A percentile compares a stretch with the other conserved stretches of the same genome.
Evolutionary conservation across 1,140 invertebrate species (phyloP).

Genomic region (Chelonus insularis): DNA sequence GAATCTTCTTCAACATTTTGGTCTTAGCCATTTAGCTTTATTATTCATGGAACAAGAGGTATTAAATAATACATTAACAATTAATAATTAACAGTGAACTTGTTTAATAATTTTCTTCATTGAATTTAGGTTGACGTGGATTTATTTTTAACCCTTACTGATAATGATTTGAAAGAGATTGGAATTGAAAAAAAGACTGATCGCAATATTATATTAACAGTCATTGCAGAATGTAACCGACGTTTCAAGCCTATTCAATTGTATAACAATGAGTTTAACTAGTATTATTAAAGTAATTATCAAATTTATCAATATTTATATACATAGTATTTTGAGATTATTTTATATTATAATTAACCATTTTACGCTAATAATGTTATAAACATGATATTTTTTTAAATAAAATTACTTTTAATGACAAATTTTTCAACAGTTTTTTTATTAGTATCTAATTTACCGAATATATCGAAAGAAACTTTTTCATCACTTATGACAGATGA

Average conservation of each 20-base stretch:
- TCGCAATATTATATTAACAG: constrained; percentile 38
- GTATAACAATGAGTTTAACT: neutral
- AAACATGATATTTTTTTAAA: too few species aligned
- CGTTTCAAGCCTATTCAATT: constrained; percentile 16
- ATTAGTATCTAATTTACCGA: too few species aligned
- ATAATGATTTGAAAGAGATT: constrained; percentile 50
- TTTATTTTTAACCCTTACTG: constrained; percentile 47
- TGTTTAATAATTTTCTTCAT: constrained; percentile 10
- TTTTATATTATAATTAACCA: too few species aligned
- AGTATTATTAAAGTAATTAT: neutral
- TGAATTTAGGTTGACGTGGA: constrained; percentile 49
- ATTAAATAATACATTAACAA: neutral
- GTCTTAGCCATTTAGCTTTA: constrained; percentile 40
- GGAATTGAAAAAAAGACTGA: constrained; percentile 47
- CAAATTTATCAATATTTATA: neutral
- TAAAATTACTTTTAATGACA: too few species aligned
- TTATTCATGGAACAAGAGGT: constrained; percentile 53
- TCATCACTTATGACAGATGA: too few species aligned
- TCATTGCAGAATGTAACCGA: constrained; percentile 38
- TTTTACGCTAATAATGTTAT: too few species aligned
- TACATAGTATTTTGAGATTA: too few species aligned
- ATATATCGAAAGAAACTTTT: too few species aligned
- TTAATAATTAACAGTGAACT: constrained; percentile 15
- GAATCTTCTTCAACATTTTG: constrained; percentile 41
- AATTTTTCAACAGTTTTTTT: too few species aligned